These are phyloP conservation scores for Drosophila neutralis DNA, from an alignment of 2,888 invertebrate species.

Conservation along the genomic window DNA sequence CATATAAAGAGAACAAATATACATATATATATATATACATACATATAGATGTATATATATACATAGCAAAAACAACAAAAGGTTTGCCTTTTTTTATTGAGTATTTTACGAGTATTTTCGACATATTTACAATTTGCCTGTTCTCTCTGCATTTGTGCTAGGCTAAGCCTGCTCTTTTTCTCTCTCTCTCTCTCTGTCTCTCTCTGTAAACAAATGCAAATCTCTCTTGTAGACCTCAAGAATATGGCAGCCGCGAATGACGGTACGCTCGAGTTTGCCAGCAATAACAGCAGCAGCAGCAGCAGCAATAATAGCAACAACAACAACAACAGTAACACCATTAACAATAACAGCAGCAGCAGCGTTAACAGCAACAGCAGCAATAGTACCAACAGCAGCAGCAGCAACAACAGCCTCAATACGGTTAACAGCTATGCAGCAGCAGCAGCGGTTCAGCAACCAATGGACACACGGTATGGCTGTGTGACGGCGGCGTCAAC, in stretches of 20 bases:
- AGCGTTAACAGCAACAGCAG: conserved; percentile 35
- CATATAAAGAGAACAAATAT: conserved; percentile 6
- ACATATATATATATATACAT: conserved; percentile 32
- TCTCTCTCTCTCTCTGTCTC: conserved; percentile 13
- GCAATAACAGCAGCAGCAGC: conserved; percentile 58
- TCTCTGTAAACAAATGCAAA: conserved; percentile 39
- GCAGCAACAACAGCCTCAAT: conserved; percentile 33
- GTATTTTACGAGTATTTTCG: neutral
- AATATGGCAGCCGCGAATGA: conserved; percentile 84
- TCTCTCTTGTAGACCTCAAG: conserved; percentile 82
- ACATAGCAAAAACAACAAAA: conserved; percentile 32
- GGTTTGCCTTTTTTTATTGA: conserved; percentile 28
- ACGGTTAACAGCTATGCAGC: conserved; percentile 39
- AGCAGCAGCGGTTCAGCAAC: conserved; percentile 34
- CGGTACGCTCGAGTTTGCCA: conserved; percentile 80
- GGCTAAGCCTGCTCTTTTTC: conserved; percentile 22
- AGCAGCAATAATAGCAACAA: conserved; percentile 45
- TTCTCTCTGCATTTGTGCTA: conserved; percentile 70
- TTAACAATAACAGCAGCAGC: conserved; percentile 44
- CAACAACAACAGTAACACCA: conserved; percentile 41
- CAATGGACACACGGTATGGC: conserved; percentile 62
- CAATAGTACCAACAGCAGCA: conserved; percentile 32
- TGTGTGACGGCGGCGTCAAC: conserved; percentile 42
- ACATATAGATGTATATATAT: conserved; percentile 53
- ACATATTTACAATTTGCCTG: conserved; percentile 34